These are phyloP conservation scores for Ormyrus labotus DNA, from an alignment of 2,888 invertebrate species.

Conservation along the genomic window DNA sequence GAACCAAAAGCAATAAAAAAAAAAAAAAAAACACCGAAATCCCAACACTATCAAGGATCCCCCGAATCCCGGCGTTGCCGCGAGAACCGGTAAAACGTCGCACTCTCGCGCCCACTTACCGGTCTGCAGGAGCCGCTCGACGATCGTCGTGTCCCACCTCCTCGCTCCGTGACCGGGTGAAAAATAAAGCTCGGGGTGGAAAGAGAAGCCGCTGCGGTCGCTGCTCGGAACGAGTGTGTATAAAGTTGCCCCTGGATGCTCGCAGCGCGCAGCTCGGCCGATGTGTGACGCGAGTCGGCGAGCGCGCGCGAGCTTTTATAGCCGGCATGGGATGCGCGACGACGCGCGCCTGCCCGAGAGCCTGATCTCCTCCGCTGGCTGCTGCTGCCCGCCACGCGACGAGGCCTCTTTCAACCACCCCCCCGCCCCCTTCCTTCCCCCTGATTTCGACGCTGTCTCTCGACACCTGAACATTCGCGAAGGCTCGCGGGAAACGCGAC, in stretches of 20 bases:
- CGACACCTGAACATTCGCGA: too few relatives aligned
- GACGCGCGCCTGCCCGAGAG: background rate
- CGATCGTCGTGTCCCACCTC: too few relatives aligned
- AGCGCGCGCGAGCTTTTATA: conserved; percentile 71
- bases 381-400: background rate
- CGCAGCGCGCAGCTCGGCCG: conserved; percentile 69
- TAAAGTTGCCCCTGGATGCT: conserved; percentile 63
- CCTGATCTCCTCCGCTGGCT: too few relatives aligned
- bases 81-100: too few relatives aligned
- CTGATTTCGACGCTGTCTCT: background rate
- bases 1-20: background rate
- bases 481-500: too few relatives aligned
- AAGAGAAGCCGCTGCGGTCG: too few relatives aligned
- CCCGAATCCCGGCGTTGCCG: too few relatives aligned
- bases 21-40: background rate
- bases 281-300: conserved; percentile 69
- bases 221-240: conserved; percentile 32
- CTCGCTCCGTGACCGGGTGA: too few relatives aligned
- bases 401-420: background rate
- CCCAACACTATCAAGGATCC: background rate
- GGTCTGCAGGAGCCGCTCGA: background rate
- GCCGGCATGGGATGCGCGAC: conserved; percentile 54
- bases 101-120: conserved; percentile 9
- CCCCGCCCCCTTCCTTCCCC: background rate
- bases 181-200: too few relatives aligned